phyloP scores from a whole-genome alignment of 2,888 invertebrate species.

The Xiphydria camelus region DNA sequence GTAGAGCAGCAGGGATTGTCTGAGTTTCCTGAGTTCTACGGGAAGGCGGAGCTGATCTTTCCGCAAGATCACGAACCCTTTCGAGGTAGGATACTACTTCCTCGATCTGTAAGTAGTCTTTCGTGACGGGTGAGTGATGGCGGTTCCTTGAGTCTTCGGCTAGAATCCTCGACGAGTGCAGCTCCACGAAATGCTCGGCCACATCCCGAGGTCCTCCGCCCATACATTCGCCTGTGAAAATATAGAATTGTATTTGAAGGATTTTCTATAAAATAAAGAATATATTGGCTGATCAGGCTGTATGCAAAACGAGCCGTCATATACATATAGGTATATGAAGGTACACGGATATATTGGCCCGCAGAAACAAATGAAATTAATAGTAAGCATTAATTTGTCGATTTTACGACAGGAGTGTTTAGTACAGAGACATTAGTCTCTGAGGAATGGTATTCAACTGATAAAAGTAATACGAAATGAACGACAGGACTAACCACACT shows the following conservation, averaged over 20 bases:
- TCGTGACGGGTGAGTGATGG: constrained; percentile 36
- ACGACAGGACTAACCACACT: constrained; percentile 51
- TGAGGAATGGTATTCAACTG: no score
- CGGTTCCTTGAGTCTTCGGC: constrained; percentile 41
- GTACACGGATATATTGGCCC: no score
- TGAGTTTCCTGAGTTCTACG: constrained; percentile 54
- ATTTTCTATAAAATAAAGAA: no score
- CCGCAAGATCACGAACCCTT: constrained; percentile 49
- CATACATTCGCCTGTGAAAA: constrained; percentile 52
- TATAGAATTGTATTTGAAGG: no score
- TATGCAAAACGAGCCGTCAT: no score
- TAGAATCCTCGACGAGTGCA: constrained; percentile 46
- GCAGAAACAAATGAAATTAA: no score
- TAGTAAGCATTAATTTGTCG: no score
- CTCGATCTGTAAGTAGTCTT: constrained; percentile 48
- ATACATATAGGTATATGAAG: no score
- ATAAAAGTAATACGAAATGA: no score
- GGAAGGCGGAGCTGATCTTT: constrained; percentile 47
- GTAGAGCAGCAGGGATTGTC: constrained; percentile 45
- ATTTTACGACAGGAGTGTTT: no score
- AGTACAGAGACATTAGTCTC: no score
- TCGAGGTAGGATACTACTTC: constrained; percentile 50
- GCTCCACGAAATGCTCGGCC: constrained; percentile 51
- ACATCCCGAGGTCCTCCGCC: constrained; percentile 49
- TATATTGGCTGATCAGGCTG: no score